These are phyloP conservation scores for Monopterus albus DNA, from an alignment of 2,113 vertebrate genomes.

Conservation along the genomic window DNA sequence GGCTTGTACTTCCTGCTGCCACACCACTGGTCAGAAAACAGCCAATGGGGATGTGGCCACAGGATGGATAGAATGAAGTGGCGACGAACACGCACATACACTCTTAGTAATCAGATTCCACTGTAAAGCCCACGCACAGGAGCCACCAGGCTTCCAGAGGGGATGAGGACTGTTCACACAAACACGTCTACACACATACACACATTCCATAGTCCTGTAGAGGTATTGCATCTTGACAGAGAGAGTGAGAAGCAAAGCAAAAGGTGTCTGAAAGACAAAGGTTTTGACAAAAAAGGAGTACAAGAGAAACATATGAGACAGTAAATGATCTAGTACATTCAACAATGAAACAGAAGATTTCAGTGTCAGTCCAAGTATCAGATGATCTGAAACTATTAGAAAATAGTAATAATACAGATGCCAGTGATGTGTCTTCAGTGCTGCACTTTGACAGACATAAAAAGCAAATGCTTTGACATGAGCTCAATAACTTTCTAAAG, in stretches of 20 bases:
- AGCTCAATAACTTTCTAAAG: no score
- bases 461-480: no score
- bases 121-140: slow-evolving; percentile 20
- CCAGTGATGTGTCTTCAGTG: no score
- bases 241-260: not conserved
- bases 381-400: no score
- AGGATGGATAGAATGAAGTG: slow-evolving; percentile 33
- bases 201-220: slow-evolving; percentile 22
- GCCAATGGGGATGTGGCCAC: slow-evolving; percentile 31
- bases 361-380: no score
- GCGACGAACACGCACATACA: slow-evolving; percentile 28
- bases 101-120: slow-evolving; percentile 21
- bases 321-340: not conserved
- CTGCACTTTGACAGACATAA: no score
- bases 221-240: slow-evolving; percentile 3
- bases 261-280: not conserved
- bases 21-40: slow-evolving; percentile 46
- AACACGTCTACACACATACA: slow-evolving; percentile 35
- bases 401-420: no score
- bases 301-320: no score
- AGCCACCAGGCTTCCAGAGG: slow-evolving; percentile 5
- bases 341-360: not conserved
- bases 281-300: not conserved
- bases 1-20: slow-evolving; percentile 56
- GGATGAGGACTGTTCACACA: slow-evolving; percentile 9